Percentiles rank a stretch among this genome's conserved stretches.
Conservation (phyloP, 1,140 invertebrate species). For the Oreohelix idahoensis region DNA sequence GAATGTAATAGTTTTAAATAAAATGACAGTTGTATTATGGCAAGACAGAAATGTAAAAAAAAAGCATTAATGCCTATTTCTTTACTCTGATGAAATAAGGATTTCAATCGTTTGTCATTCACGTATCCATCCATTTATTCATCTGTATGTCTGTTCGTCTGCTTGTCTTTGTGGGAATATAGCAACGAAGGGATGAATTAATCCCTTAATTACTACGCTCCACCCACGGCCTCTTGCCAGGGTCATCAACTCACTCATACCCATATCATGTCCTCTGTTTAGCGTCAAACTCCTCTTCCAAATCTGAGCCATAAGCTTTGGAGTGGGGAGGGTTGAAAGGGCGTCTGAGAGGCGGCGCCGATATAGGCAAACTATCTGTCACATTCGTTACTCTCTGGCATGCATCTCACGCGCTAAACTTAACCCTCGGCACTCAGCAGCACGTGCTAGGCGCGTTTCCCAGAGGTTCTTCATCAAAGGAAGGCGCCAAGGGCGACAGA, state of each 20-base stretch:
- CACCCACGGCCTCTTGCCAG: background rate
- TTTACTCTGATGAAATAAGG: too few species aligned
- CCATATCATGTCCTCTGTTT: background rate
- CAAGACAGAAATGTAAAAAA: too few species aligned
- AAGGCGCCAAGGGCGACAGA: conserved; percentile 4
- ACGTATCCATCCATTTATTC: too few species aligned
- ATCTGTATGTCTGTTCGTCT: too few species aligned
- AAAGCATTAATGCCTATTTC: too few species aligned
- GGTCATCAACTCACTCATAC: background rate
- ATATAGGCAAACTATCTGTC: conserved; percentile 9
- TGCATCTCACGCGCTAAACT: conserved; percentile 5
- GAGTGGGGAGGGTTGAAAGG: background rate
- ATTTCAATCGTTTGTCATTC: too few species aligned
- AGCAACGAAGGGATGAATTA: too few species aligned
- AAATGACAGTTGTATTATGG: too few species aligned
- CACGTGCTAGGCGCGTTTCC: conserved; percentile 4
- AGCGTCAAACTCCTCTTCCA: background rate
- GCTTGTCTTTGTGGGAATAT: too few species aligned
- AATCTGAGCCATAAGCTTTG: background rate
- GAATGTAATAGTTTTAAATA: too few species aligned
- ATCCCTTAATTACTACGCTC: too few species aligned
- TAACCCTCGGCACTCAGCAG: conserved; percentile 6
- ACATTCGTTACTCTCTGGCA: background rate
- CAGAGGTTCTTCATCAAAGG: conserved; percentile 15
- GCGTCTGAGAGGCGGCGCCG: background rate